Evolutionary conservation across 1,140 invertebrate genomes (phyloP).

Genomic region (Pachyrhynchus sulphureomaculatus): DNA sequence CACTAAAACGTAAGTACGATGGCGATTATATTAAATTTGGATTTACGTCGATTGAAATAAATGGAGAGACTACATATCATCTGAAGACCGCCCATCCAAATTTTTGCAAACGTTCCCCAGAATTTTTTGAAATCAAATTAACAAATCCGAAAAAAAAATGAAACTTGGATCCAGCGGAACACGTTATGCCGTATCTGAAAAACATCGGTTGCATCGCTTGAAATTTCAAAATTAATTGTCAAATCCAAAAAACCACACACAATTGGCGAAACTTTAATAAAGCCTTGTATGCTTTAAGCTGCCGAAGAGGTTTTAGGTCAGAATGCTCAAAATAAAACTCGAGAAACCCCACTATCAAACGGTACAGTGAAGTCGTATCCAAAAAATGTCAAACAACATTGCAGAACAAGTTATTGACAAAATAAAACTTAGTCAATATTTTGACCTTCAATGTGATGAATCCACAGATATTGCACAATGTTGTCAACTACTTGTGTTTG

Average conservation of each 20-base stretch:
- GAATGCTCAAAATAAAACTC: no score
- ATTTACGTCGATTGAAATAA: no score
- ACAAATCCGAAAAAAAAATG: conserved; percentile 3
- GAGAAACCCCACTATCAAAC: no score
- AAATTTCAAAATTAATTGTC: no score
- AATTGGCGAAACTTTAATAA: no score
- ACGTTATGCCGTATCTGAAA: conserved; percentile 29
- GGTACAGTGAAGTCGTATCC: conserved; percentile 2
- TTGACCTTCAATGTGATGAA: conserved; percentile 21
- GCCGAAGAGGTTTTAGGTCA: no score
- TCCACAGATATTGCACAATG: not conserved
- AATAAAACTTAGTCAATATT: conserved; percentile 20
- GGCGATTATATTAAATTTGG: no score
- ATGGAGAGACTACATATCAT: conserved; percentile 24
- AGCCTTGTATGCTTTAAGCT: no score
- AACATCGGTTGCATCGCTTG: conserved; percentile 32
- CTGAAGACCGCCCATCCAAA: conserved; percentile 35
- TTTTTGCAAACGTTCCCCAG: conserved; percentile 24
- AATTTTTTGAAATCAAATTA: no score
- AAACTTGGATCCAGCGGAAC: no score
- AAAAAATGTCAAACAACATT: conserved; percentile 24
- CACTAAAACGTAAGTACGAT: not conserved
- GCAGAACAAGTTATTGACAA: conserved; percentile 25
- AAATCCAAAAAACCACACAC: not conserved
- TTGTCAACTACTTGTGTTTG: conserved; percentile 14